These are phyloP conservation scores for Luffia ferchaultella DNA, from an alignment of 2,888 invertebrate species.

Conservation along the genomic window DNA sequence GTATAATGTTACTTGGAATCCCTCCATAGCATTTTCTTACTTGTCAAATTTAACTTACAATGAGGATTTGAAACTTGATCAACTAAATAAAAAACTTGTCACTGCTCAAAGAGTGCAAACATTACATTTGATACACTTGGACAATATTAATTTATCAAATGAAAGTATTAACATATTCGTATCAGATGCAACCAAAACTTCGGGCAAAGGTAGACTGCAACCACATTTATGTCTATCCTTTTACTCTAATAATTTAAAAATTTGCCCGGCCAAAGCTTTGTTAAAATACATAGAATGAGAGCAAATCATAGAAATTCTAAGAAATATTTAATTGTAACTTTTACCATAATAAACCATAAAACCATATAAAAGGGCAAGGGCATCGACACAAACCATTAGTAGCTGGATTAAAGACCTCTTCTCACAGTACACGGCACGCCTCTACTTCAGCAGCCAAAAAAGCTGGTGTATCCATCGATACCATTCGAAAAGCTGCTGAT, in stretches of 20 bases:
- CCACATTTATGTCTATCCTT: neutral
- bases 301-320: neutral
- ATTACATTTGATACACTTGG: neutral
- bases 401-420: constrained; percentile 10
- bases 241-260: constrained; percentile 1
- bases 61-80: constrained; percentile 7
- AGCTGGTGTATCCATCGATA: constrained; percentile 4
- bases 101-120: constrained; percentile 16
- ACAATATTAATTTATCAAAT: neutral
- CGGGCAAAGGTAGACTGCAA: neutral
- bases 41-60: constrained; percentile 7
- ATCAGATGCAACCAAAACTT: neutral
- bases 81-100: constrained; percentile 16
- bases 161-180: neutral
- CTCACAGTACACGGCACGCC: constrained; percentile 12
- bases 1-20: constrained; percentile 23
- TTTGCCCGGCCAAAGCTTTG: constrained; percentile 1
- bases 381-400: constrained; percentile 6
- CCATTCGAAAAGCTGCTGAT: constrained; percentile 6
- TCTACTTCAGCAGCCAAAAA: constrained; percentile 7
- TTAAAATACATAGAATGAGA: neutral
- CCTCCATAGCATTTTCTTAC: constrained; percentile 13
- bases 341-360: too few relatives aligned
- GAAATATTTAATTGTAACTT: constrained; percentile 3
- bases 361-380: constrained; percentile 5